Evolutionary conservation across 2,113 vertebrate genomes (phyloP), one percentile per base, ranked within the genome.

Genomic region (Alligator mississippiensis): DNA sequence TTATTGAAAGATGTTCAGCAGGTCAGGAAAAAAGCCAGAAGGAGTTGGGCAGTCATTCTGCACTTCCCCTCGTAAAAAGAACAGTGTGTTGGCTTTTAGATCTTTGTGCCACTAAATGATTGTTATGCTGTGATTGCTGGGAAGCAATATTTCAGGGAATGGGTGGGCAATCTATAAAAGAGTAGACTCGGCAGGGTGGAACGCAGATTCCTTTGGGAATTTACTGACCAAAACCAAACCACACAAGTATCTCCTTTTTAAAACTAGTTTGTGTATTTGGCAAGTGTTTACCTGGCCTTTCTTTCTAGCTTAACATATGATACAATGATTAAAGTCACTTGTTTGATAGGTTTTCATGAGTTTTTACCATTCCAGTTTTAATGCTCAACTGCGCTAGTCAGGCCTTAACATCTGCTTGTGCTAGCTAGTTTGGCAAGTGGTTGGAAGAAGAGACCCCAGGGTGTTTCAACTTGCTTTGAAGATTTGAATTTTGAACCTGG

Each of bases 401-500:
- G 6, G 9, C 47, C 47, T 47, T 47, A 90, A 81, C 59, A 84
- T 90, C 90, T 96, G 75, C 90, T 72, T 74, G 54, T 83, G 72
- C 81, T 92, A 80, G 85, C 91, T 88, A 94, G 84, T 86, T 83
- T 80, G 84, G 75, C 83, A 84, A 93, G 62, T 82, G 81, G 76
- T 94, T 92, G 47, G 54, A 84, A 63, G 82, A 47, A 57, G 89
- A 88, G 55, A 89, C 93, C 90, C 92, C 85, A 88, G 60, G n/a
- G 77, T 84, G 94, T 93, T 96, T 92, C 59, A 90, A 85, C 13
- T 55, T 74, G 68, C 22, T 85, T 90, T 90, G 89, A 96, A 96
- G 95, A 92, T 90, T 58, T 92, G 79, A 85, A 85, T 95, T 85
- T 72, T 88, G 90, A 88, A 72, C 63, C 47, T 47, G 47, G 47